These are phyloP conservation scores for Sinelater perroti DNA, from an alignment of 2,888 invertebrate genomes.

Conservation along the genomic window DNA sequence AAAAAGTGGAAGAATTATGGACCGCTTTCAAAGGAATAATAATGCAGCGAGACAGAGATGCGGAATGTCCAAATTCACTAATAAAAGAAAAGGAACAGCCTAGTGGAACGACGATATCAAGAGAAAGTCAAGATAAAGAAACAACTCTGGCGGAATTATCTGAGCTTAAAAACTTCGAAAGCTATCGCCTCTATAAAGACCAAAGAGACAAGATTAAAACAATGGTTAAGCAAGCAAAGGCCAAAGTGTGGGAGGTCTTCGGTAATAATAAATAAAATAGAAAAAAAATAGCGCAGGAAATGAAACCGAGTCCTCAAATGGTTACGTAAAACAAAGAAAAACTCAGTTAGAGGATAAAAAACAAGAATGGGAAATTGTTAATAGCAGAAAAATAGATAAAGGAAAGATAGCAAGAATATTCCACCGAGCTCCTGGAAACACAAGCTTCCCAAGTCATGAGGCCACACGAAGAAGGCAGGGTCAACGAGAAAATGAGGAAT, in stretches of 20 bases:
- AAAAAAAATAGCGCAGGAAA: constrained; percentile 1
- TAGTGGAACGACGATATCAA: not conserved
- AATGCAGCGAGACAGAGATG: not conserved
- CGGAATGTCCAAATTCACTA: not conserved
- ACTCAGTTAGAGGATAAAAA: not conserved
- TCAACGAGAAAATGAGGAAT: not conserved
- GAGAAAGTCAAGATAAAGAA: constrained; percentile 1
- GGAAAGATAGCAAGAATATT: not conserved
- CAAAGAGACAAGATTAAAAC: constrained; percentile 1
- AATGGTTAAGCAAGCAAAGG: not conserved
- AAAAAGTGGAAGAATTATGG: not conserved
- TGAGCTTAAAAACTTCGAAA: not conserved
- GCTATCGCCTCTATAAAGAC: not conserved
- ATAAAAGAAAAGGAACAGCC: not conserved
- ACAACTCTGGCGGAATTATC: not conserved
- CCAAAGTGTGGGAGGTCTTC: not conserved
- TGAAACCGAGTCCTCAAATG: not conserved
- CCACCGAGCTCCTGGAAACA: not conserved
- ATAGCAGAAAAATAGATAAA: not conserved
- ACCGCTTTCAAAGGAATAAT: not conserved
- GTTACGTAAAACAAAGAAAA: not conserved
- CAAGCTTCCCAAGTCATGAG: not conserved
- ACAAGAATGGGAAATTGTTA: not conserved
- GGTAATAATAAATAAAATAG: not conserved
- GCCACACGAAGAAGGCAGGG: not conserved